These are phyloP conservation scores for Drosophila cyrtoloma DNA, from an alignment of 2,888 invertebrate species.

Conservation along the genomic window DNA sequence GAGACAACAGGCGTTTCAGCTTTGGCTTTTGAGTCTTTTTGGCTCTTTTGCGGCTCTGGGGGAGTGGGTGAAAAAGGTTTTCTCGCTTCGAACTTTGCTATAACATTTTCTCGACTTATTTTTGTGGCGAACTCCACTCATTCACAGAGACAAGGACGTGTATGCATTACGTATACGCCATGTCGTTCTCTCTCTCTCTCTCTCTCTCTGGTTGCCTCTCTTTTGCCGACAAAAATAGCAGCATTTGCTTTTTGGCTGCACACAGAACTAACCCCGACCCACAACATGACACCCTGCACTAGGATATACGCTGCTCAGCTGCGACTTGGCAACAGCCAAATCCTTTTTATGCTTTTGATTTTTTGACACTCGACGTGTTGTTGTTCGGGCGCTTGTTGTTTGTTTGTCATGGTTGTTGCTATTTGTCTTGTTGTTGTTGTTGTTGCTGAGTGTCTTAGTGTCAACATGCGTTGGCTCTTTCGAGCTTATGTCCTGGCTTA, in stretches of 20 bases:
- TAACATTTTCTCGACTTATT: conserved; percentile 66
- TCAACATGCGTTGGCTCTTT: conserved; percentile 78
- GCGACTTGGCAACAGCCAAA: conserved; percentile 77
- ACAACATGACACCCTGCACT: conserved; percentile 9
- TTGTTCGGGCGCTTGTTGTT: conserved; percentile 51
- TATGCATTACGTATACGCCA: conserved; percentile 63
- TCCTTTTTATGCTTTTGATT: conserved; percentile 82
- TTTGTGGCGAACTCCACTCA: conserved; percentile 63
- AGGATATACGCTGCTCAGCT: conserved; percentile 45
- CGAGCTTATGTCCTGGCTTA: conserved; percentile 61
- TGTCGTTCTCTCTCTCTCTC: conserved; percentile 7
- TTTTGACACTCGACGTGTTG: conserved; percentile 74
- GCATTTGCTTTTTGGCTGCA: conserved; percentile 62
- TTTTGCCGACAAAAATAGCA: conserved; percentile 68
- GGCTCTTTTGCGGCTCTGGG: conserved; percentile 27
- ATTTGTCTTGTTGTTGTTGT: conserved; percentile 25
- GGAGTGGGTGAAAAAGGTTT: conserved; percentile 66
- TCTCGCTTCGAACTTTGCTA: conserved; percentile 69
- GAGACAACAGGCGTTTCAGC: conserved; percentile 80
- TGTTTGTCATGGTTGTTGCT: conserved; percentile 50
- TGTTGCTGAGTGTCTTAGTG: conserved; percentile 68
- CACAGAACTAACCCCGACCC: background rate
- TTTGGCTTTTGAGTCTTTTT: conserved; percentile 44
- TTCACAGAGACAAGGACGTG: conserved; percentile 32
- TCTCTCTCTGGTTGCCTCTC: background rate